Percentiles rank a stretch among this genome's conserved stretches.
Evolutionary conservation across 2,888 invertebrate genomes (phyloP).

Genomic region (Ametastegia equiseti): DNA sequence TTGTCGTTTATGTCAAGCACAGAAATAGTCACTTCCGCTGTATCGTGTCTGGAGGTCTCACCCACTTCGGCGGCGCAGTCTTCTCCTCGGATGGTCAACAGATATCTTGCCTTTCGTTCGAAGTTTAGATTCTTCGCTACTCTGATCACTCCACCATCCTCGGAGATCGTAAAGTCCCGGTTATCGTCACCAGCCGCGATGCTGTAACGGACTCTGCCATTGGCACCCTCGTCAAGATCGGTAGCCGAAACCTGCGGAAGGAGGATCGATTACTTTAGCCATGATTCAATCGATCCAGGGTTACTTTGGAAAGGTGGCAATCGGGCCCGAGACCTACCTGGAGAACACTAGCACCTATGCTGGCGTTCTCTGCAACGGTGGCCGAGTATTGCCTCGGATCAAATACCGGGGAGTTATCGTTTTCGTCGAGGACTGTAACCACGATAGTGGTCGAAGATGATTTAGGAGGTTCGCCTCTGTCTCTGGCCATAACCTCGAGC

Average conservation of each 20-base stretch:
- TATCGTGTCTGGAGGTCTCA: constrained; percentile 81
- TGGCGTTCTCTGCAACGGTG: constrained; percentile 94
- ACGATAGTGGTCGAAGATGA: constrained; percentile 83
- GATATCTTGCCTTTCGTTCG: constrained; percentile 91
- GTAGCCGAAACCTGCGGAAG: constrained; percentile 89
- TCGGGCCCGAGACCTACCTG: constrained; percentile 79
- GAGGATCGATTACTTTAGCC: neutral
- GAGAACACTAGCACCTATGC: constrained; percentile 93
- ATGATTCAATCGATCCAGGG: neutral
- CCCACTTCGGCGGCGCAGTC: constrained; percentile 88
- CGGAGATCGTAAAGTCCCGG: constrained; percentile 93
- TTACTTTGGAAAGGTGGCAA: neutral
- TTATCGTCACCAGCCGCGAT: constrained; percentile 93
- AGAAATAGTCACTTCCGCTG: constrained; percentile 88
- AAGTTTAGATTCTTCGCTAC: constrained; percentile 96
- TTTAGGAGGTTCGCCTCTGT: constrained; percentile 91
- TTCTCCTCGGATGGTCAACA: constrained; percentile 91
- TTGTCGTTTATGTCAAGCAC: constrained; percentile 97
- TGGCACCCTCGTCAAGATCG: constrained; percentile 91
- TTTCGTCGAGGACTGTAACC: constrained; percentile 90
- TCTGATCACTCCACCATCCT: constrained; percentile 93
- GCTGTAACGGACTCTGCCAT: constrained; percentile 94
- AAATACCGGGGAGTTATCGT: constrained; percentile 93
- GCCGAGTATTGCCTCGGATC: constrained; percentile 94
- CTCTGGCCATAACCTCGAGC: constrained; percentile 88